These are phyloP conservation scores for Onychomys torridus DNA, from an alignment of 2,797 vertebrate species.

Conservation along the genomic window DNA sequence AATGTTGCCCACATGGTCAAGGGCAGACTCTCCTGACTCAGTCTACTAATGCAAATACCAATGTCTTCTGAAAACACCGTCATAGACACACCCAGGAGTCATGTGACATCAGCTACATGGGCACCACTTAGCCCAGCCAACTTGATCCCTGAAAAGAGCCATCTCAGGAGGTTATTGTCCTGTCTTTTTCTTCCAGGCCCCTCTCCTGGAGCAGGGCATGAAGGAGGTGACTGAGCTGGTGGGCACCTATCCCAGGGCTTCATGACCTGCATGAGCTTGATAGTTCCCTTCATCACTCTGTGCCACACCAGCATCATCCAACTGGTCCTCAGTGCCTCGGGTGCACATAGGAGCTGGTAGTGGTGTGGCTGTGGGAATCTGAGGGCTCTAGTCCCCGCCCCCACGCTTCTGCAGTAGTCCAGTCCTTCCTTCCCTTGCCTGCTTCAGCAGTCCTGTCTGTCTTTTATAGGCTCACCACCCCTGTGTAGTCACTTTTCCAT, in stretches of 20 bases:
- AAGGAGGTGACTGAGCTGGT: constrained; percentile 84
- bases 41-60: neutral
- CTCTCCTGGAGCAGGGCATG: constrained; percentile 88
- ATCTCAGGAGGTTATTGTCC: neutral
- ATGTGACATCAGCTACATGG: no score
- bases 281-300: constrained; percentile 87
- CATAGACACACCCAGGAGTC: neutral
- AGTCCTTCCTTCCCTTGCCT: no score
- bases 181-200: constrained; percentile 54
- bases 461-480: no score
- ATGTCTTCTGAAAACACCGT: neutral
- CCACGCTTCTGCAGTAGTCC: neutral
- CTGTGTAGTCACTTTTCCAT: no score
- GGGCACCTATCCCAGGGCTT: constrained; percentile 85
- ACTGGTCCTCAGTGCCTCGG: constrained; percentile 88
- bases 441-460: no score
- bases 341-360: constrained; percentile 77
- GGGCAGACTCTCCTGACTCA: no score
- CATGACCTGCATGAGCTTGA: constrained; percentile 89
- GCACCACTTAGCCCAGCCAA: no score
- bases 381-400: neutral
- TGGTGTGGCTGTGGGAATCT: neutral
- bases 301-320: constrained; percentile 91
- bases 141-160: neutral
- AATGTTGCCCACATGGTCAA: neutral